These are phyloP conservation scores for Scaeva pyrastri DNA, from an alignment of 2,888 invertebrate genomes.

Conservation along the genomic window DNA sequence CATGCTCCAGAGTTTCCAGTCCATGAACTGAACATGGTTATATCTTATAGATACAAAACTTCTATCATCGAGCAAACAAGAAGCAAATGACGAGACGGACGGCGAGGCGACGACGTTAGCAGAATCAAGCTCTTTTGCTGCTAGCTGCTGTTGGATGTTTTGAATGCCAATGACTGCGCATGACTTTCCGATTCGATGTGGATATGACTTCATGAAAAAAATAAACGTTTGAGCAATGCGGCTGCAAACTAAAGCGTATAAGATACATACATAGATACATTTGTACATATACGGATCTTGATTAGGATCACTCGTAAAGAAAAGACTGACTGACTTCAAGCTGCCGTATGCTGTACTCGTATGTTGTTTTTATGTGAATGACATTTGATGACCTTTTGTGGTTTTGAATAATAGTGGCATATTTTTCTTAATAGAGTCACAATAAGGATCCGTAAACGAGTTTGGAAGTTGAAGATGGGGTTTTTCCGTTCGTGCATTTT, in stretches of 20 bases:
- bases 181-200: constrained; percentile 43
- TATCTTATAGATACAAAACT: neutral
- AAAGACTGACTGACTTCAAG: constrained; percentile 44
- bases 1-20: constrained; percentile 7
- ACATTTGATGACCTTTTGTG: constrained; percentile 64
- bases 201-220: constrained; percentile 27
- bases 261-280: neutral
- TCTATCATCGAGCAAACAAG: constrained; percentile 36
- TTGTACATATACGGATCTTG: constrained; percentile 20
- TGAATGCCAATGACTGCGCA: constrained; percentile 70
- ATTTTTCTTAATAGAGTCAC: constrained; percentile 30
- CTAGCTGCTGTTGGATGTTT: constrained; percentile 48
- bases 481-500: neutral
- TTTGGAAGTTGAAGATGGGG: neutral
- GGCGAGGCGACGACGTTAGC: no score
- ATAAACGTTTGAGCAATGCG: constrained; percentile 47
- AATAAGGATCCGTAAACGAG: constrained; percentile 12
- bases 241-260: constrained; percentile 8
- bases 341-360: neutral
- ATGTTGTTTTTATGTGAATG: constrained; percentile 58
- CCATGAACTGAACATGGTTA: constrained; percentile 28
- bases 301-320: constrained; percentile 52
- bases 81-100: no score
- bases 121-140: neutral
- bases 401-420: constrained; percentile 16